A percentile compares a stretch with the other conserved stretches of the same genome.
Evolutionary conservation across 2,113 vertebrate species (phyloP).

Genomic region (Elgaria multicarinata): DNA sequence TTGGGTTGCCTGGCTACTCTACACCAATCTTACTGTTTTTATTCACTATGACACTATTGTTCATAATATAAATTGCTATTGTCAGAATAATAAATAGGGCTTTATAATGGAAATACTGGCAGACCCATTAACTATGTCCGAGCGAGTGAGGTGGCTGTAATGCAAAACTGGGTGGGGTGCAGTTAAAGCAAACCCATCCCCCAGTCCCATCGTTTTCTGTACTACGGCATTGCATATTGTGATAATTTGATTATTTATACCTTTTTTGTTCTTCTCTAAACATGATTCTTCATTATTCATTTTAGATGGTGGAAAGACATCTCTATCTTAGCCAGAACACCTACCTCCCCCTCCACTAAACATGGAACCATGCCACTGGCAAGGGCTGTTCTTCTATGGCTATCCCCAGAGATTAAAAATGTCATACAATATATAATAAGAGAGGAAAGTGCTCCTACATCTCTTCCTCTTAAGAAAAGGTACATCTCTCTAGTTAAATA

Average conservation of each 20-base stretch:
- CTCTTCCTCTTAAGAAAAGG: conserved; percentile 22
- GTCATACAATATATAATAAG: conserved; percentile 56
- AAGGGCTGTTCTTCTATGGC: not conserved
- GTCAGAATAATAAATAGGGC: conserved; percentile 69
- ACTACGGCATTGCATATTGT: conserved; percentile 14
- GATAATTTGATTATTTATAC: conserved; percentile 35
- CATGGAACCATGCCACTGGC: not conserved
- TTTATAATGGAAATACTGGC: conserved; percentile 67
- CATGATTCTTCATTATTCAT: conserved; percentile 12
- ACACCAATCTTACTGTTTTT: conserved; percentile 57
- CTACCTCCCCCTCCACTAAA: fast-evolving
- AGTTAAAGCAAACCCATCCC: not conserved
- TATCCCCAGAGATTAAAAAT: conserved; percentile 53
- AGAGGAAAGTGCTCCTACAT: not conserved
- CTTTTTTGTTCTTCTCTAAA: conserved; percentile 21
- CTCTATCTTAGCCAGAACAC: not conserved
- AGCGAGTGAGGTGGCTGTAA: conserved; percentile 19
- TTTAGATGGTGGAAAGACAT: not conserved
- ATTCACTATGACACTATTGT: conserved; percentile 70
- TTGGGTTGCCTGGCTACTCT: conserved; percentile 57
- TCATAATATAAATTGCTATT: conserved; percentile 71
- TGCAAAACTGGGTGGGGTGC: not conserved
- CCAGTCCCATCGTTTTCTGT: conserved; percentile 17
- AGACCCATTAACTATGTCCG: conserved; percentile 58
- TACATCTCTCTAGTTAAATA: not conserved